Conservation (phyloP, 2,888 invertebrate genomes). For the Xylota segnis region DNA sequence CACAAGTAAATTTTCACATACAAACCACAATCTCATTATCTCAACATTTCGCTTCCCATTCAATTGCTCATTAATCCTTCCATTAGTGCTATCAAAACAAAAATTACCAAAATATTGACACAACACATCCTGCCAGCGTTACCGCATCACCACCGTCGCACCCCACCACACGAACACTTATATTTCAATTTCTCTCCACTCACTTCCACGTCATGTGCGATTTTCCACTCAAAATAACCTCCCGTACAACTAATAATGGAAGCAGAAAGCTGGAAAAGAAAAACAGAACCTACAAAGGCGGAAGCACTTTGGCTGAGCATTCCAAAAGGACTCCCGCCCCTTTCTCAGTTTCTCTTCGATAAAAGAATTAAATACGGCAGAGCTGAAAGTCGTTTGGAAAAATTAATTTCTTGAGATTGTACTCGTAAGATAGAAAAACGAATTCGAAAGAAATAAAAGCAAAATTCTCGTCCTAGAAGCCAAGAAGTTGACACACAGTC, state of each 20-base stretch:
- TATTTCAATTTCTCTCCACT: constrained; percentile 53
- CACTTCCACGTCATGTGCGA: constrained; percentile 51
- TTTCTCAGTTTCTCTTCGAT: constrained; percentile 1
- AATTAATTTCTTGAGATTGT: constrained; percentile 56
- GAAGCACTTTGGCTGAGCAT: constrained; percentile 54
- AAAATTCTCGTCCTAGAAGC: constrained; percentile 17
- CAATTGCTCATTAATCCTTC: constrained; percentile 57
- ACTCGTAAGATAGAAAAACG: background rate
- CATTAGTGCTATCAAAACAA: constrained; percentile 58
- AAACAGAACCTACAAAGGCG: constrained; percentile 55
- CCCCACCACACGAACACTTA: constrained; percentile 36
- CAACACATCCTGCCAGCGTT: constrained; percentile 42
- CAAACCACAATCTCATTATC: constrained; percentile 28
- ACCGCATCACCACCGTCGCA: constrained; percentile 8
- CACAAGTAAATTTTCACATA: constrained; percentile 4
- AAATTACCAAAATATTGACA: constrained; percentile 62
- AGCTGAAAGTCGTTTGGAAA: constrained; percentile 53
- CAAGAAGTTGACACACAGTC: constrained; percentile 47
- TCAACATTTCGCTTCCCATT: constrained; percentile 5
- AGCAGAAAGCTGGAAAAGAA: constrained; percentile 57
- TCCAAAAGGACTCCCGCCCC: constrained; percentile 24
- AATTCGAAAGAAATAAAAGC: constrained; percentile 9
- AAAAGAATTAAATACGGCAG: constrained; percentile 54
- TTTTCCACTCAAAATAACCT: constrained; percentile 64
- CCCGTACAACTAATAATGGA: constrained; percentile 60